Base-by-base conservation (phyloP, 1,140 invertebrate species). In the honey bee (Apis mellifera) region DNA sequence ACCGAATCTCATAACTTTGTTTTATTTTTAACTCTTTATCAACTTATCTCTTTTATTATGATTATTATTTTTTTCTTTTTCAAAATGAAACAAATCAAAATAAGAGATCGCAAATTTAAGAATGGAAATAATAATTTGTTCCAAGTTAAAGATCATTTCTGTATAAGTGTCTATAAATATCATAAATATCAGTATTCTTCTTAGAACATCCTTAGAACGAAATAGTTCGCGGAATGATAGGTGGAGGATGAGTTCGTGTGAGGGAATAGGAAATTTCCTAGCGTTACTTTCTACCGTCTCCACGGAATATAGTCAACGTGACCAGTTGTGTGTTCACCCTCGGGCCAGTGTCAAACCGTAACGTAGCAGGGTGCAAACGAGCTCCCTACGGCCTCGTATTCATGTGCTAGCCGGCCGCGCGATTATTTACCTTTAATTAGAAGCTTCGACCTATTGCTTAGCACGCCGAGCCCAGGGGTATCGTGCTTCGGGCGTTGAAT, bases 391-490 rank as follows among this genome's bases (percentile, higher is more conserved):
- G 80, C 50, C 84, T 78, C 77, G 70, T 76, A 81, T 83, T 78
- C 84, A 79, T 76, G 86, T 60, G 70, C 66, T 60, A 66, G 62
- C 84, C 66, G 73, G 68, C 72, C 57, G 60, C 50, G 74, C 78
- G 87, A 91, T 90, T 90, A 90, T 91, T 91, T 91, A 86, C 79
- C 88, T 90, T 91, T 90, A 90, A 91, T 91, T 90, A 91, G 84
- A 74, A 82, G 84, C 84, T 82, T 89, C 87, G 87, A 89, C 84
- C 86, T 89, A 89, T 88, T 88, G 74, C 86, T 81, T 62, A 84
- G 60, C 78, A 76, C 60, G 66, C 21, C 48, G 73, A 42, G 68
- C 86, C 87, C 82, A 80, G 55, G n/a, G 83, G 76, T 78, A 85
- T 71, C 85, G 68, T 79, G 76, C 65, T 15, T 21, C 68, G 9